Base-by-base conservation (phyloP, 2,888 invertebrate species). In the Rhagium mordax region DNA sequence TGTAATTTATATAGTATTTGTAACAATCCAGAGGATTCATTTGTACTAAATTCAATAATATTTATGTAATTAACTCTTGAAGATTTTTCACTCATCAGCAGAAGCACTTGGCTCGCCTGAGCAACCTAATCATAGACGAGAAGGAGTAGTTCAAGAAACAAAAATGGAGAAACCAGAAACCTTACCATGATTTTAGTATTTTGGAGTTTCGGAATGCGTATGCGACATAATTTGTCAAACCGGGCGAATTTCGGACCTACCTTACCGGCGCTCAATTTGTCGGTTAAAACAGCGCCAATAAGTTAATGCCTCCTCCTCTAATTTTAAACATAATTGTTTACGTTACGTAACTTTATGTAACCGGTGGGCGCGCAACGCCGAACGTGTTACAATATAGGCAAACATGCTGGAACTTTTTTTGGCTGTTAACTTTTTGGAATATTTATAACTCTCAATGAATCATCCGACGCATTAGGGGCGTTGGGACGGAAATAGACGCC, bases 271-370 rank as follows among this genome's bases (percentile, higher is more conserved):
- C 1, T 33, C 10, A 16, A 7, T 33, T 59, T 41, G 13, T 33
- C 18, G 0, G 18, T 20, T 18, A 24, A 57, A 57, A 27, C 27
- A 24, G 16, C 55, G n/a, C 24, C n/a, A n/a, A n/a, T n/a, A 57
- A 57, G 15, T 57, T 57, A 27, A 57, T 27, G 55, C 27, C 55
- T 24, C 27, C 18, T 55, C 6, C 27, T 29, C 29, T 59, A 59
- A 59, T 33, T 59, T 59, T 59, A 59, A 33, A 33, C 16, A 33
- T 33, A 59, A 59, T 33, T 59, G 59, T 33, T 59, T 59, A 59
- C 16, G 33, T 59, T 59, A 33, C 33, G 59, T 33, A 59, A 59
- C 20, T 59, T 59, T 59, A 59, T 59, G 59, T 59, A 59, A 16
- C 33, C 59, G 16, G 59, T 59, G 59, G 59, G 59, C 20, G 59